Base-by-base conservation (phyloP, 1,140 invertebrate species). In the Stegodyphus dumicola region DNA sequence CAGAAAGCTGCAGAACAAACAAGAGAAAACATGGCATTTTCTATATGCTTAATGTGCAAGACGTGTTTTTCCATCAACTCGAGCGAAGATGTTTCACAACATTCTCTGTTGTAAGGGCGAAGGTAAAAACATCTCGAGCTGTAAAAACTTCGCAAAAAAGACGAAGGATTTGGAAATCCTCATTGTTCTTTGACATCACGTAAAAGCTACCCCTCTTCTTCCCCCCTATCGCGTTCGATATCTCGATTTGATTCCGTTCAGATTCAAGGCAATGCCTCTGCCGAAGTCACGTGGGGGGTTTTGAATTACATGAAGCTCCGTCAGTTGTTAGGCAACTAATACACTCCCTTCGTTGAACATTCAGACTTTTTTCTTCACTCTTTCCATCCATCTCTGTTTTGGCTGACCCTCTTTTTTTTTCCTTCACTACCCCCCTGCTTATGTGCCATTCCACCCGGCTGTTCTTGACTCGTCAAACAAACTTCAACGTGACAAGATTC, bases 281-380 rank as follows among this genome's bases (percentile, higher is more conserved):
- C 60, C 69, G 71, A 51, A 71, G 80, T 51, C 33, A 71, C 49
- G 69, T 71, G 33, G 70, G 56, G 56, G 56, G 80, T 83, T 75
- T 83, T 83, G 80, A 83, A 83, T 83, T 83, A 83, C 80, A 83
- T 67, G 80, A 83, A 75, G 49, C 80, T 67, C 70, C 11, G 60
- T 17, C 80, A 83, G 71, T 83, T 83, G 80, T 83, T 83, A 75
- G 80, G 56, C 70, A 83, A 83, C 80, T 83, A 83, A 83, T 83
- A 83, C 73, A 83, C 80, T 83, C 70, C 60, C 71, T 74, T 83
- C 80, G 71, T 75, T 83, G 70, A 83, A 75, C 80, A 83, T 83
- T 75, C 71, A 83, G 80, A 65, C 48, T 18, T 66, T 83, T 67
- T 54, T 54, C 33, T n/a, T n/a, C n/a, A n/a, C 33, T 33, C 33